Evolutionary conservation across 2,888 invertebrate species (phyloP).

Genomic region (Lysandra coridon): DNA sequence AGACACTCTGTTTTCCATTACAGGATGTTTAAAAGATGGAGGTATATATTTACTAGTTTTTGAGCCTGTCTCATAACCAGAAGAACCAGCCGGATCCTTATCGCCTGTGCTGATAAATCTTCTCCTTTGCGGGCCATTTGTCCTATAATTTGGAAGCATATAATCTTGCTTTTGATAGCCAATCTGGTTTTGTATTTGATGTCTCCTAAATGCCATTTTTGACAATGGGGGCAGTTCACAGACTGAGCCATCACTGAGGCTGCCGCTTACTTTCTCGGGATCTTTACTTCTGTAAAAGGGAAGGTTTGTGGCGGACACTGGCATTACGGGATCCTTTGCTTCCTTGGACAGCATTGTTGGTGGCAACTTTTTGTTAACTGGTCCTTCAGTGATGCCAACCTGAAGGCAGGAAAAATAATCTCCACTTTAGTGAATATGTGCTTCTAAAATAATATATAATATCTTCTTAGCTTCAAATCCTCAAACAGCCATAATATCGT

Average conservation of each 20-base stretch:
- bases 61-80: conserved; percentile 63
- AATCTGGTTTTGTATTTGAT: conserved; percentile 52
- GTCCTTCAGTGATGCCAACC: conserved; percentile 80
- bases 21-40: conserved; percentile 55
- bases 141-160: conserved; percentile 50
- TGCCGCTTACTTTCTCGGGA: conserved; percentile 56
- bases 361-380: conserved; percentile 74
- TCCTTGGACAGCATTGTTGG: conserved; percentile 71
- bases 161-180: conserved; percentile 51
- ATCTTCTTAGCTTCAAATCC: conserved; percentile 77
- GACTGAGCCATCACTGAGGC: conserved; percentile 69
- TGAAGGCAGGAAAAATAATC: conserved; percentile 81
- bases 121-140: conserved; percentile 56
- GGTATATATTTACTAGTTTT: conserved; percentile 56
- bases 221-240: conserved; percentile 59
- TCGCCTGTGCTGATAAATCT: conserved; percentile 60
- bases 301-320: conserved; percentile 55
- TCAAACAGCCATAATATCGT: conserved; percentile 61
- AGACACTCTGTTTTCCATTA: conserved; percentile 73
- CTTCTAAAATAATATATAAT: conserved; percentile 65
- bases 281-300: conserved; percentile 51
- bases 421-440: conserved; percentile 79
- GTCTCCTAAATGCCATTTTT: conserved; percentile 55
- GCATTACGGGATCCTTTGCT: conserved; percentile 59
- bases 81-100: conserved; percentile 60